These are phyloP conservation scores for Drosophila kepulauana DNA, from an alignment of 1,140 invertebrate species.

Conservation along the genomic window DNA sequence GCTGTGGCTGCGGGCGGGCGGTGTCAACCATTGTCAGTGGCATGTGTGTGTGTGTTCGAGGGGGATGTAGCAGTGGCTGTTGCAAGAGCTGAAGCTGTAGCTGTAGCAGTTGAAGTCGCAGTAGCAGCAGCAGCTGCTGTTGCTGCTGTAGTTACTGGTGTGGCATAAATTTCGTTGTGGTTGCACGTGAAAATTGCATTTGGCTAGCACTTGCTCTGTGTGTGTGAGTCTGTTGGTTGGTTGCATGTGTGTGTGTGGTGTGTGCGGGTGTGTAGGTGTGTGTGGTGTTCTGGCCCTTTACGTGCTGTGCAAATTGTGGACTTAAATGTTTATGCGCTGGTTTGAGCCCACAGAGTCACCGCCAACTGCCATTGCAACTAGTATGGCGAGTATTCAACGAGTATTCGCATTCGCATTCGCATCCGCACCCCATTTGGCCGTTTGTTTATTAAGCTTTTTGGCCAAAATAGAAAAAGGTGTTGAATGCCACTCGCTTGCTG, in stretches of 20 bases:
- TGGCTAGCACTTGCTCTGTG: conserved; percentile 66
- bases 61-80: conserved; percentile 38
- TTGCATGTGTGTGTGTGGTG: conserved; percentile 4
- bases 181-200: conserved; percentile 83
- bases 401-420: conserved; percentile 18
- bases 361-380: conserved; percentile 20
- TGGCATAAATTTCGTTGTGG: conserved; percentile 82
- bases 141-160: conserved; percentile 71
- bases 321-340: conserved; percentile 79
- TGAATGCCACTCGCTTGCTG: conserved; percentile 80
- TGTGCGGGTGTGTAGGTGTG: conserved; percentile 31
- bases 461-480: conserved; percentile 70
- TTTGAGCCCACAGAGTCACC: conserved; percentile 46
- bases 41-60: conserved; percentile 5
- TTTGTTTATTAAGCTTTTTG: conserved; percentile 83
- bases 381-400: not conserved
- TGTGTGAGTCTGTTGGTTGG: not conserved
- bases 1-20: conserved; percentile 52
- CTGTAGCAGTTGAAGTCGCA: conserved; percentile 27
- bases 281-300: conserved; percentile 42
- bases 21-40: conserved; percentile 69
- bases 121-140: conserved; percentile 49
- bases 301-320: conserved; percentile 80
- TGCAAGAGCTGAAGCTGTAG: conserved; percentile 41
- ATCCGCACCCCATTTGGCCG: conserved; percentile 63